Evolutionary conservation across 2,797 vertebrate species (phyloP).

Genomic region (Diglossa cyanea): DNA sequence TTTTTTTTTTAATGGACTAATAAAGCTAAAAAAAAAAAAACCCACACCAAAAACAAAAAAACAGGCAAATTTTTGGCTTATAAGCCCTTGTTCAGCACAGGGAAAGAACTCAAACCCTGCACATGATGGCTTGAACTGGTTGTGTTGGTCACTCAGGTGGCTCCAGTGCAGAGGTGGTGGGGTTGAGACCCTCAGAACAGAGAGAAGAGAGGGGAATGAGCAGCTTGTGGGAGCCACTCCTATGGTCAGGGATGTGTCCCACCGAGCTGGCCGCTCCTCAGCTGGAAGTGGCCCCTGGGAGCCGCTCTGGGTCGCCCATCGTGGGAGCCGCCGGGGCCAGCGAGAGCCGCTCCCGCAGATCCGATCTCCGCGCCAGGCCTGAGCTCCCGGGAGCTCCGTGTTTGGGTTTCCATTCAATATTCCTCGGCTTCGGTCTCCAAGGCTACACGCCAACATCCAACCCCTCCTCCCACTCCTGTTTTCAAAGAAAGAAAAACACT

Average conservation of each 20-base stretch:
- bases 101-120: not conserved
- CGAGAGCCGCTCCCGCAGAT: not conserved
- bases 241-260: accelerated
- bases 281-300: accelerated
- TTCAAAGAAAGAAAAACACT: constrained; percentile 54
- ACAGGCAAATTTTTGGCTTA: not conserved
- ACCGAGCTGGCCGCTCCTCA: accelerated
- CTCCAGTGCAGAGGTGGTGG: not conserved
- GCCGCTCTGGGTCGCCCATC: not conserved
- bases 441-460: constrained; percentile 29
- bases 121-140: accelerated
- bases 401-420: constrained; percentile 57
- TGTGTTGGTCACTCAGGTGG: not conserved
- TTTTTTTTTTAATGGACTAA: not conserved
- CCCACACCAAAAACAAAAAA: too few species aligned
- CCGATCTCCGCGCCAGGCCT: not conserved
- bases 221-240: not conserved
- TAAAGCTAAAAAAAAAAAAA: not conserved
- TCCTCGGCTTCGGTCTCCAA: constrained; percentile 40
- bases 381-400: not conserved
- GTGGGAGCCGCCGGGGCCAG: not conserved
- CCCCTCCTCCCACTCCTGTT: constrained; percentile 50
- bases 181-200: accelerated
- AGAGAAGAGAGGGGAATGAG: accelerated
- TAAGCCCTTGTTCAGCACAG: not conserved